Conservation (phyloP, 1,140 invertebrate genomes). For the Eumeta japonica region DNA sequence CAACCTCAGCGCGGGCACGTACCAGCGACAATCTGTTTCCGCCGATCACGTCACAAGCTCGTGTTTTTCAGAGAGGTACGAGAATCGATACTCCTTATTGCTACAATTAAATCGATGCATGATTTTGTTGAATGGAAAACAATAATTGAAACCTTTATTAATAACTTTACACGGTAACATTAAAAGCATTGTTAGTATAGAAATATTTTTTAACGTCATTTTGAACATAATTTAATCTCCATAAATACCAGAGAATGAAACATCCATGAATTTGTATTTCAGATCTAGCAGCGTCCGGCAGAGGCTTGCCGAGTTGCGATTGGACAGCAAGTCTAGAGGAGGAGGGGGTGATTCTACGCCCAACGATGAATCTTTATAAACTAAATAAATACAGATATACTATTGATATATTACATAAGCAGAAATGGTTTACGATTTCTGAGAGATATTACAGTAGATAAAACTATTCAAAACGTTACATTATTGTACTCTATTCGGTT, state of each 20-base stretch:
- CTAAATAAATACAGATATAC: not conserved
- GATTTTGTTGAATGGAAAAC: not conserved
- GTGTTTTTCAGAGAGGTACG: slow-evolving; percentile 42
- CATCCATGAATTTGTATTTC: slow-evolving; percentile 12
- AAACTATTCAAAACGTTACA: too few species aligned
- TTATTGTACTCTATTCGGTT: too few species aligned
- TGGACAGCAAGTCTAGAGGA: slow-evolving; percentile 43
- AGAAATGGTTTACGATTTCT: not conserved
- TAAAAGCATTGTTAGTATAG: not conserved
- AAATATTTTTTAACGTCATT: not conserved
- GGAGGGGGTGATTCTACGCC: slow-evolving; percentile 22
- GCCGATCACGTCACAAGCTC: slow-evolving; percentile 44
- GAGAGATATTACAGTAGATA: not conserved
- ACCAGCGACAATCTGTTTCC: slow-evolving; percentile 48
- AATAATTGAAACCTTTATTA: too few species aligned
- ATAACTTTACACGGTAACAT: too few species aligned
- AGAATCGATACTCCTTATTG: too few species aligned
- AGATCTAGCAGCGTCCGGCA: slow-evolving; percentile 48
- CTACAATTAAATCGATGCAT: too few species aligned
- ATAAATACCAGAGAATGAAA: not conserved
- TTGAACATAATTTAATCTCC: too few species aligned
- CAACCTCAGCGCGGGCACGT: slow-evolving; percentile 43
- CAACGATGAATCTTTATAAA: slow-evolving; percentile 27
- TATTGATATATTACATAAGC: not conserved
- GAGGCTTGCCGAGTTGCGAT: slow-evolving; percentile 39